These are phyloP conservation scores for Micronycteris hirsuta DNA, from an alignment of 2,113 vertebrate species.

Conservation along the genomic window DNA sequence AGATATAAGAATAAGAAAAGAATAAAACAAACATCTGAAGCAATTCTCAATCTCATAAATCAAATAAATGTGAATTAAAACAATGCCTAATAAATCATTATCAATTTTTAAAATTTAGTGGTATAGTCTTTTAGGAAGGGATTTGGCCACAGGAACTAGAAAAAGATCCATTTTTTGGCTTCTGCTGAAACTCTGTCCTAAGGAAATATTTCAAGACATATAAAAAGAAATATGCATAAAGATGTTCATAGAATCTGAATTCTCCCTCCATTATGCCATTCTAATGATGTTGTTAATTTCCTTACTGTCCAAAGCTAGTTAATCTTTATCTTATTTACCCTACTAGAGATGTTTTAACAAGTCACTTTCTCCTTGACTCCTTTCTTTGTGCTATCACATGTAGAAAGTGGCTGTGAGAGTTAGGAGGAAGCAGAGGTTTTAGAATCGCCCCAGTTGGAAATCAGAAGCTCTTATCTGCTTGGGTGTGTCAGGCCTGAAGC, in stretches of 20 bases:
- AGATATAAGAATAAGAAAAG: neutral
- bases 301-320: neutral
- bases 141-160: neutral
- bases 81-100: neutral
- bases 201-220: neutral
- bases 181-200: neutral
- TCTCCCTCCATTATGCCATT: neutral
- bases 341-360: neutral
- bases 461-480: neutral
- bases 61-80: conserved; percentile 17
- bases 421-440: neutral
- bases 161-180: neutral
- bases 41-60: neutral
- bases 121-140: neutral
- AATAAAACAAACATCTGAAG: neutral
- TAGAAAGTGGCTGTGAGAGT: neutral
- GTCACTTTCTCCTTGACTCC: neutral
- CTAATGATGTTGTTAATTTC: neutral
- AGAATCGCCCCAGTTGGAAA: neutral
- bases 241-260: neutral
- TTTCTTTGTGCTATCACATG: neutral
- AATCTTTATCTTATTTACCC: neutral
- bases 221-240: neutral
- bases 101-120: neutral
- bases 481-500: neutral